phyloP scores from a whole-genome alignment of 2,113 vertebrate species.

The Corapipo altera region DNA sequence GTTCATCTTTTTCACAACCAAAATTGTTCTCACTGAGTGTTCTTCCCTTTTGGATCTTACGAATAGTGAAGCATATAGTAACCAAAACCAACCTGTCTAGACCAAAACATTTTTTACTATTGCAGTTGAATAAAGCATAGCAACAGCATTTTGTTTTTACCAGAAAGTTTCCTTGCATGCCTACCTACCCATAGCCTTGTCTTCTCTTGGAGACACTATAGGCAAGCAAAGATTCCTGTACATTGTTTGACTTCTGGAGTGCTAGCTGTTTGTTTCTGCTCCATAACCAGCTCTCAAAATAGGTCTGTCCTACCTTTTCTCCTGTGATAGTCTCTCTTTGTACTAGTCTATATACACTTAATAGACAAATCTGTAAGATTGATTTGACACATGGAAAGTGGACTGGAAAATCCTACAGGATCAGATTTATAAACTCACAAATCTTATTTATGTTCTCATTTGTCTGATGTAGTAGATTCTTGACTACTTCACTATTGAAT shows the following conservation, averaged over 20 bases:
- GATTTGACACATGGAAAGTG: neutral
- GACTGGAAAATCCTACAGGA: neutral
- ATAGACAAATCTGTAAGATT: neutral
- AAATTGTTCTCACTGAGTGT: neutral
- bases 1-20: neutral
- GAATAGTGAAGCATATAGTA: neutral
- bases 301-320: neutral
- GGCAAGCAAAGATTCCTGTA: neutral
- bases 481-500: neutral
- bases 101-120: neutral
- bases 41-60: neutral
- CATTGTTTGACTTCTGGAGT: neutral
- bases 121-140: neutral
- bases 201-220: neutral
- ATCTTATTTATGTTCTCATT: neutral
- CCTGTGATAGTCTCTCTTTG: neutral
- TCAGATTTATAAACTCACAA: neutral
- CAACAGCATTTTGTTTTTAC: neutral
- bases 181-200: neutral
- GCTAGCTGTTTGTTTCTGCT: neutral
- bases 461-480: neutral
- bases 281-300: neutral
- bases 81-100: neutral
- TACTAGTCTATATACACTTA: neutral
- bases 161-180: neutral